Percentiles rank a stretch among this genome's conserved stretches.
Conservation (phyloP, 1,140 invertebrate genomes). For the Drosophila lini region DNA sequence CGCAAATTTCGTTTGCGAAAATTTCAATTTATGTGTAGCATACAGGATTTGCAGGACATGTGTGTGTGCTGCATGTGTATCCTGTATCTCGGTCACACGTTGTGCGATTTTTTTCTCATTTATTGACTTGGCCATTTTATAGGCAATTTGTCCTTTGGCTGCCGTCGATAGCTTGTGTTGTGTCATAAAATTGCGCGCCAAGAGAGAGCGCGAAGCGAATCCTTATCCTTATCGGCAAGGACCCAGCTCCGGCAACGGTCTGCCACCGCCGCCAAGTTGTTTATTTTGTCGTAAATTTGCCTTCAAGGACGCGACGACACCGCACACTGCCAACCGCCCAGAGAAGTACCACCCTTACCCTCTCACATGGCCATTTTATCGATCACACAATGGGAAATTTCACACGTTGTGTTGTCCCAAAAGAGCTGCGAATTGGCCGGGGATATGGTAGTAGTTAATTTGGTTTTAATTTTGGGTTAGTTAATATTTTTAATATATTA, state of each 20-base stretch:
- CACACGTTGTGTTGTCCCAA: conserved; percentile 69
- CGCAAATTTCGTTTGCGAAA: conserved; percentile 56
- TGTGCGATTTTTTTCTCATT: conserved; percentile 9
- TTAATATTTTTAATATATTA: background rate
- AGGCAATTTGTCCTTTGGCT: conserved; percentile 68
- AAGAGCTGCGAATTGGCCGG: conserved; percentile 3
- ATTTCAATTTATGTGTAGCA: conserved; percentile 39
- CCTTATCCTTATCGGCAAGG: conserved; percentile 67
- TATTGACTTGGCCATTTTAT: conserved; percentile 63
- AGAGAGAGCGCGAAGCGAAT: conserved; percentile 25
- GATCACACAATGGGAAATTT: conserved; percentile 81
- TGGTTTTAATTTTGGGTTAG: background rate
- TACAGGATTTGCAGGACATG: conserved; percentile 33
- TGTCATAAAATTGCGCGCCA: conserved; percentile 66
- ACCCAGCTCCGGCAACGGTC: conserved; percentile 15
- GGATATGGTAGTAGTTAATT: background rate
- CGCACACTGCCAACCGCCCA: conserved; percentile 4
- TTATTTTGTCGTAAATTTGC: conserved; percentile 79
- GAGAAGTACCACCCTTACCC: conserved; percentile 14
- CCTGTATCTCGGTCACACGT: conserved; percentile 40
- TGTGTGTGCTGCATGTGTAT: conserved; percentile 1
- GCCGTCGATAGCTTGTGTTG: conserved; percentile 53
- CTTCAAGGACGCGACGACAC: conserved; percentile 62
- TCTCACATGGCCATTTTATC: conserved; percentile 60
- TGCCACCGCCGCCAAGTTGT: conserved; percentile 62